phyloP scores from a whole-genome alignment of 2,888 invertebrate species.

The Nomada ruficornis region DNA sequence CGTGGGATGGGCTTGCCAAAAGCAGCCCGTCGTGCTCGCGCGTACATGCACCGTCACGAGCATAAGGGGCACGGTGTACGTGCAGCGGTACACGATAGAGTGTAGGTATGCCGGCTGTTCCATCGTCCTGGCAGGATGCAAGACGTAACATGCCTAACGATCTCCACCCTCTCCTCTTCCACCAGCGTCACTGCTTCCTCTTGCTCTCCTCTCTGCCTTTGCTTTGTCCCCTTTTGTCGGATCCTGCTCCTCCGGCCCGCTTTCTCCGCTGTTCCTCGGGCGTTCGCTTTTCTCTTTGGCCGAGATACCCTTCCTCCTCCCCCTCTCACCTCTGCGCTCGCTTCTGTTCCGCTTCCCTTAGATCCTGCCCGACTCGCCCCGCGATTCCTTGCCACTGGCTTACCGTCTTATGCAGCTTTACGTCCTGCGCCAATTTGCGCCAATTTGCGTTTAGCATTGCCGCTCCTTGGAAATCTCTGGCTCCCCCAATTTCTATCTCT shows the following conservation, averaged over 20 bases:
- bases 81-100: constrained; percentile 75
- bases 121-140: constrained; percentile 79
- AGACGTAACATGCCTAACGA: constrained; percentile 82
- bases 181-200: constrained; percentile 34
- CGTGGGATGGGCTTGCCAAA: constrained; percentile 81
- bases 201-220: constrained; percentile 44
- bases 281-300: constrained; percentile 41
- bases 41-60: constrained; percentile 66
- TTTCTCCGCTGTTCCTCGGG: constrained; percentile 49
- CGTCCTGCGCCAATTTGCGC: constrained; percentile 82
- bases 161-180: constrained; percentile 62
- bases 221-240: constrained; percentile 48
- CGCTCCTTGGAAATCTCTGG: constrained; percentile 79
- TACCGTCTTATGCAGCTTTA: constrained; percentile 80
- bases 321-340: constrained; percentile 13
- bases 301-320: constrained; percentile 25
- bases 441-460: constrained; percentile 82
- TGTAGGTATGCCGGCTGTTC: constrained; percentile 77
- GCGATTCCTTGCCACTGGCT: constrained; percentile 83
- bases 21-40: constrained; percentile 77
- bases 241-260: constrained; percentile 35
- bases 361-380: constrained; percentile 76
- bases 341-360: constrained; percentile 26
- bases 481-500: constrained; percentile 15
- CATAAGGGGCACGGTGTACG: constrained; percentile 78